Base-by-base conservation (phyloP, 1,140 invertebrate genomes). In the Cydia splendana region DNA sequence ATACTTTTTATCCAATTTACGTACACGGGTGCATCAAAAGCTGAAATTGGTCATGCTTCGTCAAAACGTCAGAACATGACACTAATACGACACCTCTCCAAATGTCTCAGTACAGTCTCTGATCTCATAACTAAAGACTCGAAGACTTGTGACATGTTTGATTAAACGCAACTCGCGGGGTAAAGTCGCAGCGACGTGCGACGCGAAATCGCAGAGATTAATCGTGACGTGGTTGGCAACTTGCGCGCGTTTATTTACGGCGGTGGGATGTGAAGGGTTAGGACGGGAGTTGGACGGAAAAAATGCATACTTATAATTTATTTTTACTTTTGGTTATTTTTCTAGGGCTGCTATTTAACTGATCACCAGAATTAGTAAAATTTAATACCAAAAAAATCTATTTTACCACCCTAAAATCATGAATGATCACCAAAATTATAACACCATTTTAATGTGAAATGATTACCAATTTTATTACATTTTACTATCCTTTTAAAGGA, bases 191-290 rank as follows among this genome's bases (percentile, higher is more conserved):
- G 57, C 57, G 57, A 62, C 57, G 20, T n/a, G 57, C 57, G 57
- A 24, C 7, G 20, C 18, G 20, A 62, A 62, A 62, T 24, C 57
- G 57, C 57, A 24, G 57, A 62, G 57, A 62, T 62, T 62, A 62
- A 62, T 62, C 20, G 57, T 2, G 57, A 24, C 67, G 34, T 34
- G 67, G 20, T 42, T 71, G 67, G 67, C 67, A 71, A 38, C 34
- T 28, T 74, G 74, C 76, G 77, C 69, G 53, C 65, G 75, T 82
- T 80, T 82, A 82, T 82, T 82, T 80, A 79, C 75, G 34, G 67
- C 67, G 15, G 18, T 71, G 12, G 65, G 30, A 69, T 71, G 67
- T 15, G 67, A 71, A 34, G 34, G 67, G 57, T 62, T 69, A 42
- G 67, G 1, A 18, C 67, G 67, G 67, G 67, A 71, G 67, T n/a